Conservation (phyloP, 1,140 invertebrate species). For the Dendroctonus ponderosae region DNA sequence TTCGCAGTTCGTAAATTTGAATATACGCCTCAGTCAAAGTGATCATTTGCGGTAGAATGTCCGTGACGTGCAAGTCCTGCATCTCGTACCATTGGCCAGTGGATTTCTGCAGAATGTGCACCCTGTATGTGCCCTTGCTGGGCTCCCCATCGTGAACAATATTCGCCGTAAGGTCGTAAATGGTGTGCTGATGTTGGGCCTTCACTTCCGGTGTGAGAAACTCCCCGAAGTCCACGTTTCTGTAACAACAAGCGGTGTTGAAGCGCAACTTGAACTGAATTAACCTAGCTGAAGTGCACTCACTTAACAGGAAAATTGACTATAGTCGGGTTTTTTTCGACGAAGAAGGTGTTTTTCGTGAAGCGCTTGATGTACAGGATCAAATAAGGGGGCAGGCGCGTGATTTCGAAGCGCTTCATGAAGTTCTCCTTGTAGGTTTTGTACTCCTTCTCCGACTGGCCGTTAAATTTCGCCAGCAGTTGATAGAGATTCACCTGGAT, state of each 20-base stretch:
- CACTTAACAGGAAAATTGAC: slow-evolving; percentile 99
- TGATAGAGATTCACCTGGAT: slow-evolving; percentile 87
- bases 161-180: slow-evolving; percentile 96
- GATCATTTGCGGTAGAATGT: slow-evolving; percentile 99
- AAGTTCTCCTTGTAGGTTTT: slow-evolving; percentile 99
- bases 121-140: slow-evolving; percentile 89
- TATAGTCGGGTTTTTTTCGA: slow-evolving; percentile 99
- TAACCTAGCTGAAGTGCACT: slow-evolving; percentile 53
- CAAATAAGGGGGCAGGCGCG: slow-evolving; percentile 91
- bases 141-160: slow-evolving; percentile 98
- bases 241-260: slow-evolving; percentile 50
- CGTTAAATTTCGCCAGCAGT: slow-evolving; percentile 95
- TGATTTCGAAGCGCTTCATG: slow-evolving; percentile 95
- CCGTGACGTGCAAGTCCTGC: slow-evolving; percentile 98
- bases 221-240: slow-evolving; percentile 97
- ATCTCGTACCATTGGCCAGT: slow-evolving; percentile 88
- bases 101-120: slow-evolving; percentile 94
- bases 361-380: slow-evolving; percentile 98
- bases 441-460: slow-evolving; percentile 93
- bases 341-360: slow-evolving; percentile 98
- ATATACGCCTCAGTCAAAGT: slow-evolving; percentile 98
- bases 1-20: slow-evolving; percentile 71
- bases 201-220: slow-evolving; percentile 84
- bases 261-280: too few relatives aligned
- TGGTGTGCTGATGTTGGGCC: slow-evolving; percentile 74